These are phyloP conservation scores for Heterohyrax brucei DNA, from an alignment of 2,797 vertebrate genomes.

Conservation along the genomic window DNA sequence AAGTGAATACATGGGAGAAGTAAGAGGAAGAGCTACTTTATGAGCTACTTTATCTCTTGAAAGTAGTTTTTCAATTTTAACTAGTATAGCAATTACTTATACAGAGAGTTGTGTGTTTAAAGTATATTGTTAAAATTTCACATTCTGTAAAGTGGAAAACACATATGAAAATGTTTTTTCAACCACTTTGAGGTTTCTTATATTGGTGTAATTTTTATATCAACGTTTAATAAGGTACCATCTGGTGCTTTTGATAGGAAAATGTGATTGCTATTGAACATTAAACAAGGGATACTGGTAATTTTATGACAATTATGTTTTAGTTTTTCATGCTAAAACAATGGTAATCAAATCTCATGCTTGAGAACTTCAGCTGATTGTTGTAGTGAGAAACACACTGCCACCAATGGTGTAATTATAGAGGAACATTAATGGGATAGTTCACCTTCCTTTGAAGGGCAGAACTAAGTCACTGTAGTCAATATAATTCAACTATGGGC, in stretches of 20 bases:
- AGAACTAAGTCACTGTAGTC: background rate
- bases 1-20: background rate
- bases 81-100: background rate
- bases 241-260: constrained; percentile 39
- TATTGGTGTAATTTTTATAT: constrained; percentile 38
- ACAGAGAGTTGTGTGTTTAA: background rate
- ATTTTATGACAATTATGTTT: constrained; percentile 68
- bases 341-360: constrained; percentile 68
- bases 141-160: constrained; percentile 45
- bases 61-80: background rate
- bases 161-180: background rate
- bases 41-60: background rate
- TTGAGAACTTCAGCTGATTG: constrained; percentile 49
- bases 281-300: constrained; percentile 40
- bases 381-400: background rate
- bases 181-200: background rate
- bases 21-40: background rate
- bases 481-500: background rate
- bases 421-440: background rate
- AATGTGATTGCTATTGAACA: constrained; percentile 55
- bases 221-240: constrained; percentile 42
- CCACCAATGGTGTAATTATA: background rate
- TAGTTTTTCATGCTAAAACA: constrained; percentile 62
- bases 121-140: background rate
- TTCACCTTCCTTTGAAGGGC: constrained; percentile 60